Base-by-base conservation (phyloP, 2,113 vertebrate species). In the Neopipo cinnamomea region DNA sequence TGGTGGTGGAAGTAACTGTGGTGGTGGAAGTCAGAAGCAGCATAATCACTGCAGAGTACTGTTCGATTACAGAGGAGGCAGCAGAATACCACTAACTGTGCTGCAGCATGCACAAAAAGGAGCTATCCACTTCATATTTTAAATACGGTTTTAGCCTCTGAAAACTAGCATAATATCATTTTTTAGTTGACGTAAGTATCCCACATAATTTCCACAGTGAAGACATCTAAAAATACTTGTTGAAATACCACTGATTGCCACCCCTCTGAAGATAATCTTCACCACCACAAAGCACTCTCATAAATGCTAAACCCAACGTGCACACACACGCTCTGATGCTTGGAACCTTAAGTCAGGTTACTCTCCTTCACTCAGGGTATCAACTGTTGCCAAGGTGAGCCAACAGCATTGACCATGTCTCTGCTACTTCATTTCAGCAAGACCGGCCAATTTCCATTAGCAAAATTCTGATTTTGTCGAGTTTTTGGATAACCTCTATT, bases 171-270 rank as follows among this genome's bases (percentile, higher is more conserved):
- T 20, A 47, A 44, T 53, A 33, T 16, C 6, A 53, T 88, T 91
- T 63, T 88, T 74, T 18, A 42, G 21, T 49, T 73, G 55, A 75
- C 0, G 0, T n/a, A 68, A 88, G 47, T 78, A 91, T 61, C 78
- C 47, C 33, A 55, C 24, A 20, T 53, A 59, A 87, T 75, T 89
- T 75, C 47, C 12, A 5, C 55, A 86, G 68, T 28, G 27, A 77
- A 80, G 61, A 44, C 39, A 84, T 47, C 73, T 78, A 92, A 91
- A 91, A 95, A 89, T 91, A 92, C 77, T 78, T 86, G 62, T 91
- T 89, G 83, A 95, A 94, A 83, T 73, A 62, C 8, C 58, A 65
- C 24, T 49, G 49, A 93, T 41, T 80, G 72, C 41, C 67, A 83
- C 6, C 53, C 58, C 44, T 78, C 35, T 9, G 31, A 85, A 65